Base-by-base conservation (phyloP, 2,888 invertebrate species). In the Minunthozetes semirufus region DNA sequence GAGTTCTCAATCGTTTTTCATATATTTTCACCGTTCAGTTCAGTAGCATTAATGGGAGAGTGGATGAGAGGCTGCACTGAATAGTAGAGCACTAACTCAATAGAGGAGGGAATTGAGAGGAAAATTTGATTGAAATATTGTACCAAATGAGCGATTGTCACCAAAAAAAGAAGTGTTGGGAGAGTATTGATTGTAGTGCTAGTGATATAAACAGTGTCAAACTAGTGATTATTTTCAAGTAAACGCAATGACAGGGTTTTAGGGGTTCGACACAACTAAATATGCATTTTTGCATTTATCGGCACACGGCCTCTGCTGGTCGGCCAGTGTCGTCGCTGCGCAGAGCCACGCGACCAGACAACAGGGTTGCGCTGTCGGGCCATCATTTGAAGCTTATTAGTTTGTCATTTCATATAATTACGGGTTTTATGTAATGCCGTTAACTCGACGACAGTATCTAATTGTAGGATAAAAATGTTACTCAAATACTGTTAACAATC, bases 351-450 rank as follows among this genome's bases (percentile, higher is more conserved):
- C 68, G 68, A 42, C 68, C 68, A 17, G 46, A 68, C 68, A 68
- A 38, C 22, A 13, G 19, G 22, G 33, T 68, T 42, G 15, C 22
- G 42, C 22, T 68, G 68, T 68, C 38, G 13, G 66, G 13, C 22
- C 68, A 68, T 68, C 68, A 68, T 68, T 68, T 68, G 4, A 68
- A 42, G 68, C 68, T 22, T 46, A 68, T 68, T 68, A 66, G 63
- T 29, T 68, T 46, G 68, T 68, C 42, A 29, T 68, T 13, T 15
- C 6, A 68, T 42, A 68, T 68, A 68, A 68, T 68, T 68, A 68
- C 46, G 68, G 68, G 68, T 38, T 68, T 68, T 42, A 68, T 63
- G 46, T 42, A 42, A 15, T 4, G n/a, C 42, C 46, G 68, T 68
- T 68, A 68, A 42, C 42, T 68, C 46, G 22, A 68, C 38, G 22